phyloP scores from a whole-genome alignment of 1,140 invertebrate genomes.

The Drosophila takahashii region DNA sequence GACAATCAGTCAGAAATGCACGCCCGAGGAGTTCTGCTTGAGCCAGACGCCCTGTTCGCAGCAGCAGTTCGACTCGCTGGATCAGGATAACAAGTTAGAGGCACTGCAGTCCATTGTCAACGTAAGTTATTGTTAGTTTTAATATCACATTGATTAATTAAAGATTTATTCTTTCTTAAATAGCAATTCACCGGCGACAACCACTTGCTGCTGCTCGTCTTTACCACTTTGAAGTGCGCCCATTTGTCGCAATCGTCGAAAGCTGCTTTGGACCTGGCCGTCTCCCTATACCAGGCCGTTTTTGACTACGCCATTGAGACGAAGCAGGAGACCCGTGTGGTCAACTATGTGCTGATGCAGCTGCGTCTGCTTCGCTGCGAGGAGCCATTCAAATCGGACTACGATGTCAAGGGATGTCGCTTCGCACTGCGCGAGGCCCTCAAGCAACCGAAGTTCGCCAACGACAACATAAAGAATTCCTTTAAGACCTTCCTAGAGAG shows the following conservation, averaged over 20 bases:
- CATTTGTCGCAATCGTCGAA: constrained; percentile 86
- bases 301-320: constrained; percentile 86
- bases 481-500: constrained; percentile 87
- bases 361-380: constrained; percentile 89
- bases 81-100: constrained; percentile 62
- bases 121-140: constrained; percentile 21
- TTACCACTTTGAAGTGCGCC: constrained; percentile 87
- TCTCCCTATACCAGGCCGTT: constrained; percentile 87
- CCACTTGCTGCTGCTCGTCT: constrained; percentile 85
- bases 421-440: constrained; percentile 86
- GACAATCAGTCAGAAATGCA: constrained; percentile 7
- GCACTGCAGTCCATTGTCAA: constrained; percentile 81
- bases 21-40: constrained; percentile 70
- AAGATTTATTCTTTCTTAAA: not conserved
- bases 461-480: constrained; percentile 86
- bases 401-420: constrained; percentile 87
- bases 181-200: constrained; percentile 80
- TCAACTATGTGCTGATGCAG: constrained; percentile 88
- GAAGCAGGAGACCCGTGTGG: constrained; percentile 85
- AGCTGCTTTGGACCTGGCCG: constrained; percentile 86
- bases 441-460: constrained; percentile 85
- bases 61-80: constrained; percentile 68
- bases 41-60: constrained; percentile 67
- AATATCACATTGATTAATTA: not conserved
- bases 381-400: constrained; percentile 86